These are phyloP conservation scores for Drosophila pseudotakahashii DNA, from an alignment of 2,888 invertebrate genomes.

Conservation along the genomic window DNA sequence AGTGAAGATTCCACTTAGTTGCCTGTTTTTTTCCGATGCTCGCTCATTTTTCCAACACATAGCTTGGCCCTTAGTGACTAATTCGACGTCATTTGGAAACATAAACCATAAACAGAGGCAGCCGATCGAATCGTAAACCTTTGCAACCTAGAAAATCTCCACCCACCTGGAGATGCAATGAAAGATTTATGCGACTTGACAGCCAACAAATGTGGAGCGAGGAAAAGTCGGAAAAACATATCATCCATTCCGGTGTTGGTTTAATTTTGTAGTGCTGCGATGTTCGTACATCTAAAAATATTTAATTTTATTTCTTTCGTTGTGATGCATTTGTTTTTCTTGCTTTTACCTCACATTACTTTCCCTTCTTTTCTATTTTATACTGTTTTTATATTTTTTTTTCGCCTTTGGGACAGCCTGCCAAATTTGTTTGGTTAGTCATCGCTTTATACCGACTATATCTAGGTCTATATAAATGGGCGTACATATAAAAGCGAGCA, in stretches of 20 bases:
- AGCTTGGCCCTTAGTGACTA: slow-evolving; percentile 8
- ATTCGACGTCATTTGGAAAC: slow-evolving; percentile 13
- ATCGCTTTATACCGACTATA: slow-evolving; percentile 38
- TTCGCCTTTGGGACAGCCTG: slow-evolving; percentile 32
- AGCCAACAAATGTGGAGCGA: slow-evolving; percentile 22
- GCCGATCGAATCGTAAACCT: slow-evolving; percentile 25
- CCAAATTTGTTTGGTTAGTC: slow-evolving; percentile 66
- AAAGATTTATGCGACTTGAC: slow-evolving; percentile 36
- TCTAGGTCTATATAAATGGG: slow-evolving; percentile 11
- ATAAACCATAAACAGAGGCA: background rate
- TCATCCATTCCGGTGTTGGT: slow-evolving; percentile 6
- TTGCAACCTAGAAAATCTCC: slow-evolving; percentile 5
- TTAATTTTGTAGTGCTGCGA: slow-evolving; percentile 2
- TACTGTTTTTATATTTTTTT: background rate
- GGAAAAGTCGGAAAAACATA: slow-evolving; percentile 8
- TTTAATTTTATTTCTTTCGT: slow-evolving; percentile 14
- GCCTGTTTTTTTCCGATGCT: background rate
- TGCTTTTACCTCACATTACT: slow-evolving; percentile 9
- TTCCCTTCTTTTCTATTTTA: slow-evolving; percentile 1
- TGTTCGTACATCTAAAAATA: slow-evolving; percentile 33
- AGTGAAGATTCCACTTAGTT: slow-evolving; percentile 9
- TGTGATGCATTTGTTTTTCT: slow-evolving; percentile 8
- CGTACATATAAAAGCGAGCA: slow-evolving; percentile 20
- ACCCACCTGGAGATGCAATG: slow-evolving; percentile 21
- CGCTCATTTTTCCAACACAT: background rate